Evolutionary conservation across 2,888 invertebrate genomes (phyloP).

Genomic region (Sabatieria punctata): DNA sequence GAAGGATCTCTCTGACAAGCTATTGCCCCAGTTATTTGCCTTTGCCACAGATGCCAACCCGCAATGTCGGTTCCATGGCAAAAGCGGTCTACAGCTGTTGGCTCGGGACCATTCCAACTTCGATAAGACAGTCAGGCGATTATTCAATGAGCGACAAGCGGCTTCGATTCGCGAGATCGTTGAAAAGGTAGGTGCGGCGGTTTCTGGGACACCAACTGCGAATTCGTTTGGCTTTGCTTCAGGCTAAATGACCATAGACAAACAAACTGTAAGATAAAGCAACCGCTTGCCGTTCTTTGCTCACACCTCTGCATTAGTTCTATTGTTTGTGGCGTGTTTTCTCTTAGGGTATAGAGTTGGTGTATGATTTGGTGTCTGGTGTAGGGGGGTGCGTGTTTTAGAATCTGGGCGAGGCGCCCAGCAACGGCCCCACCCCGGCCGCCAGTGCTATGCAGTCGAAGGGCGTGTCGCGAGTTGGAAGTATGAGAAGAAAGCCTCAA

Average conservation of each 20-base stretch:
- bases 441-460: background rate
- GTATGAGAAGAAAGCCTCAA: background rate
- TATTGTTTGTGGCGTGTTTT: too few relatives aligned
- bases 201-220: too few relatives aligned
- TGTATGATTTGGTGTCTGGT: too few relatives aligned
- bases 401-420: too few relatives aligned
- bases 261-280: too few relatives aligned
- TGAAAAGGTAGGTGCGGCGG: background rate
- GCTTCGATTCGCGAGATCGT: background rate
- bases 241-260: too few relatives aligned
- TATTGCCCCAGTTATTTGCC: slow-evolving; percentile 62
- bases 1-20: slow-evolving; percentile 57
- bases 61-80: slow-evolving; percentile 50
- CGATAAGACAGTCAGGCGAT: background rate
- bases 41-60: slow-evolving; percentile 67
- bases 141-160: background rate
- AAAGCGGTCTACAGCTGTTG: slow-evolving; percentile 3
- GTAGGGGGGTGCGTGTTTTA: too few relatives aligned
- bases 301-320: too few relatives aligned
- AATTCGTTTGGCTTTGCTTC: too few relatives aligned
- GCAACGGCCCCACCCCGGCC: background rate
- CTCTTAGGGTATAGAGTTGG: too few relatives aligned
- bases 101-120: background rate
- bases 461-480: background rate
- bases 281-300: too few relatives aligned